phyloP scores from a whole-genome alignment of 2,888 invertebrate species.

The Zeuzera pyrina region DNA sequence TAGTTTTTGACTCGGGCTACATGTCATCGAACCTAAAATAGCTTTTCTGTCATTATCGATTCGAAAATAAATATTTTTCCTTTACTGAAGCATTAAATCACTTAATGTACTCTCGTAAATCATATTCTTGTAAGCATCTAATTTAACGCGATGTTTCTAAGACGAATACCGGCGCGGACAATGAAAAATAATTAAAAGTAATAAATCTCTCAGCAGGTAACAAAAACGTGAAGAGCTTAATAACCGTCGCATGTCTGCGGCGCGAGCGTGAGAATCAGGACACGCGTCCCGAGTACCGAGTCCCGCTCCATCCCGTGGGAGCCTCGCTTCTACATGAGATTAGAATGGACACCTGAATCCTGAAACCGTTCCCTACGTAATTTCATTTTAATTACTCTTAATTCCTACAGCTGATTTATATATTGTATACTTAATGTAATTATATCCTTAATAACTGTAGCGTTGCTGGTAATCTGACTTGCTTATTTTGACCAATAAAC shows the following conservation, averaged over 20 bases:
- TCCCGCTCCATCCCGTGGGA: conserved; percentile 7
- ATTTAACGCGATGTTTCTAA: conserved; percentile 52
- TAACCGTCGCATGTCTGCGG: conserved; percentile 66
- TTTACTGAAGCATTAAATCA: conserved; percentile 31
- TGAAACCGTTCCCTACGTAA: conserved; percentile 21
- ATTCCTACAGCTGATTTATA: not conserved
- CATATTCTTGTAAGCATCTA: conserved; percentile 50
- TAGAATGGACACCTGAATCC: conserved; percentile 43
- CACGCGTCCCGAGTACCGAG: conserved; percentile 26
- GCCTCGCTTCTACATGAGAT: conserved; percentile 15
- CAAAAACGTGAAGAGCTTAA: conserved; percentile 69
- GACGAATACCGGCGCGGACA: conserved; percentile 59
- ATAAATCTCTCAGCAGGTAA: conserved; percentile 71
- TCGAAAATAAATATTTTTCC: too few species aligned
- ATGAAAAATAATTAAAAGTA: conserved; percentile 73
- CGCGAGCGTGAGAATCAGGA: conserved; percentile 47
- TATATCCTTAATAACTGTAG: too few species aligned
- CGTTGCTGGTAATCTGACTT: too few species aligned
- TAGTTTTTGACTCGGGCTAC: too few species aligned
- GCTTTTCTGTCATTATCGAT: too few species aligned
- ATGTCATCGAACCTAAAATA: too few species aligned
- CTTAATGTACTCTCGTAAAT: conserved; percentile 39
- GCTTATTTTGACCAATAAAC: too few species aligned
- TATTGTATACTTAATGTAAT: too few species aligned
- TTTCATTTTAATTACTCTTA: conserved; percentile 42